Evolutionary conservation across 2,797 vertebrate species (phyloP).

Genomic region (Poeciliopsis infans): DNA sequence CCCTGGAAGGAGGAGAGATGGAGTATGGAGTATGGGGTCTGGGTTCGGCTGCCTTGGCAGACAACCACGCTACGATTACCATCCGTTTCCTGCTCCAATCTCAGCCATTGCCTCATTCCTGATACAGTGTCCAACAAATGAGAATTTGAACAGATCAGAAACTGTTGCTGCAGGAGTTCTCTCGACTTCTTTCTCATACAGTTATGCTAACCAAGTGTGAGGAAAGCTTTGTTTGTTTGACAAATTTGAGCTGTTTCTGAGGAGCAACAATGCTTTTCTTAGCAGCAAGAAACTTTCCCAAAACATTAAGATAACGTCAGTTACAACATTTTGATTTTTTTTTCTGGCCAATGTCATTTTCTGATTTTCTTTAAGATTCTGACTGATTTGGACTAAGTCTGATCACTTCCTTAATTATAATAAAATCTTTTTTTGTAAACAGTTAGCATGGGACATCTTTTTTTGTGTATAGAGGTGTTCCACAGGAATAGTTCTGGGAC

Average conservation of each 20-base stretch:
- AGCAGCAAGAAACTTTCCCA: background rate
- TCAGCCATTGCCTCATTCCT: constrained; percentile 58
- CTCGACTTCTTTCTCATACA: background rate
- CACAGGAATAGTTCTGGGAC: background rate
- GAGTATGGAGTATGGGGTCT: constrained; percentile 57
- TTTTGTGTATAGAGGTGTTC: background rate
- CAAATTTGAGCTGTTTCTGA: background rate
- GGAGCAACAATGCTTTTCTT: background rate
- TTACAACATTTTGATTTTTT: background rate
- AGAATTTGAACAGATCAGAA: constrained; percentile 16
- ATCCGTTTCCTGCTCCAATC: constrained; percentile 68
- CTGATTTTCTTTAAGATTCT: background rate
- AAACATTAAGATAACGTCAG: background rate
- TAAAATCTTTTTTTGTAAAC: background rate
- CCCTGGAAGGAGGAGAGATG: constrained; percentile 56
- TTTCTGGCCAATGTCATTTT: background rate
- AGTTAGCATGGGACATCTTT: background rate
- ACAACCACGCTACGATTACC: constrained; percentile 35
- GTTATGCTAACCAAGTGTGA: background rate
- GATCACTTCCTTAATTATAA: background rate
- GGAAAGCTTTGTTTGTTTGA: background rate
- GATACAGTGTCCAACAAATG: constrained; percentile 59
- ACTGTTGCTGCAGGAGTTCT: background rate
- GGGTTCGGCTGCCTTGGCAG: constrained; percentile 48
- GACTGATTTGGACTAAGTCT: background rate